phyloP scores from a whole-genome alignment of 1,140 invertebrate genomes.

The Spodoptera litura region DNA sequence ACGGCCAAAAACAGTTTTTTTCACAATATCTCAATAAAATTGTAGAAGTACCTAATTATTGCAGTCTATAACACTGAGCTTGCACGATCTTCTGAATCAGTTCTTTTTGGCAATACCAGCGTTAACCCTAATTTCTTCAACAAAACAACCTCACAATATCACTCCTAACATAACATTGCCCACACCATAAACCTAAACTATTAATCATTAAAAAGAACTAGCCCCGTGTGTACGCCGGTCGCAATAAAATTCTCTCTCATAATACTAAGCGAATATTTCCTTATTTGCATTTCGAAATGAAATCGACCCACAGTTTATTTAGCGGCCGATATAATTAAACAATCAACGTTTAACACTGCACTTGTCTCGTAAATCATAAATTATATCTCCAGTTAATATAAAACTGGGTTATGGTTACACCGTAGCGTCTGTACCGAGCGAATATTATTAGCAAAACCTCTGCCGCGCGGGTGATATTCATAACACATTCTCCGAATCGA shows the following conservation, averaged over 20 bases:
- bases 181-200: neutral
- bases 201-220: neutral
- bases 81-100: no score
- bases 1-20: no score
- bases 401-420: conserved; percentile 36
- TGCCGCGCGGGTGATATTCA: no score
- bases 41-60: no score
- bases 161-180: no score
- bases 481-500: no score
- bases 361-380: conserved; percentile 63
- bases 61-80: no score
- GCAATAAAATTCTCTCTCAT: conserved; percentile 18
- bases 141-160: no score
- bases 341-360: conserved; percentile 57
- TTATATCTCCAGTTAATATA: conserved; percentile 42
- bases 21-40: no score
- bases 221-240: neutral
- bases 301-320: conserved; percentile 57
- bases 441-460: no score
- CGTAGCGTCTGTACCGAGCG: neutral
- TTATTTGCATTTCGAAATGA: conserved; percentile 58
- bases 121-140: no score
- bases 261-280: conserved; percentile 38
- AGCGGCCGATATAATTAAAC: conserved; percentile 58
- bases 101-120: no score